phyloP scores from a whole-genome alignment of 2,797 vertebrate genomes.

The Mareca penelope region DNA sequence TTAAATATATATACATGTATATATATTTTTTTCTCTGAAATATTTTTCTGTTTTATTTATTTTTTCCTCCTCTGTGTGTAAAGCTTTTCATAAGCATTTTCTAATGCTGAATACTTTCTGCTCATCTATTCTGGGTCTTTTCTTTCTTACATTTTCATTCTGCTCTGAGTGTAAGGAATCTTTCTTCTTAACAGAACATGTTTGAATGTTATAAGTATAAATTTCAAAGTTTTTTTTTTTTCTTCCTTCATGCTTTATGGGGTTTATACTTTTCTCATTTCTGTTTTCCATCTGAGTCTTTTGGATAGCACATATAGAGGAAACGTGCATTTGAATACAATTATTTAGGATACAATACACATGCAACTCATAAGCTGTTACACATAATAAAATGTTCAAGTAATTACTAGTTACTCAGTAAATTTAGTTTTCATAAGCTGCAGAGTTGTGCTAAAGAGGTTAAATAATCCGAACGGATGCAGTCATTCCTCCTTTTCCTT shows the following conservation, averaged over 20 bases:
- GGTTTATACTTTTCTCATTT: not conserved
- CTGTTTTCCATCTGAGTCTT: not conserved
- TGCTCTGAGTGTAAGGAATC: conserved; percentile 74
- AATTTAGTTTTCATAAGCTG: not conserved
- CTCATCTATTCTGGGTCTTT: conserved; percentile 72
- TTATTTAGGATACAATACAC: not conserved
- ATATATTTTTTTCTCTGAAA: conserved; percentile 44
- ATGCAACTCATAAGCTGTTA: not conserved
- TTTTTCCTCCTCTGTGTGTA: conserved; percentile 65
- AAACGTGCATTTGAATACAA: not conserved
- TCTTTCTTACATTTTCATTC: conserved; percentile 74
- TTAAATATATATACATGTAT: not conserved
- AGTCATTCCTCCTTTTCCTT: not conserved
- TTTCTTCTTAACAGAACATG: conserved; percentile 60
- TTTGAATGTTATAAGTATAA: conserved; percentile 24
- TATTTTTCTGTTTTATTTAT: conserved; percentile 64
- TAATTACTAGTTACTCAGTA: not conserved
- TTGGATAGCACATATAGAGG: not conserved
- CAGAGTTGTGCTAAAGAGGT: not conserved
- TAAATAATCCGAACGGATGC: not conserved
- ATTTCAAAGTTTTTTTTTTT: not conserved
- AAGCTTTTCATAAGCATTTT: conserved; percentile 73
- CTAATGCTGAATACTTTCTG: conserved; percentile 74
- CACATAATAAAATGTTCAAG: not conserved
- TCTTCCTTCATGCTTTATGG: not conserved